phyloP scores from a whole-genome alignment of 2,888 invertebrate species.

The Harpalus rufipes region DNA sequence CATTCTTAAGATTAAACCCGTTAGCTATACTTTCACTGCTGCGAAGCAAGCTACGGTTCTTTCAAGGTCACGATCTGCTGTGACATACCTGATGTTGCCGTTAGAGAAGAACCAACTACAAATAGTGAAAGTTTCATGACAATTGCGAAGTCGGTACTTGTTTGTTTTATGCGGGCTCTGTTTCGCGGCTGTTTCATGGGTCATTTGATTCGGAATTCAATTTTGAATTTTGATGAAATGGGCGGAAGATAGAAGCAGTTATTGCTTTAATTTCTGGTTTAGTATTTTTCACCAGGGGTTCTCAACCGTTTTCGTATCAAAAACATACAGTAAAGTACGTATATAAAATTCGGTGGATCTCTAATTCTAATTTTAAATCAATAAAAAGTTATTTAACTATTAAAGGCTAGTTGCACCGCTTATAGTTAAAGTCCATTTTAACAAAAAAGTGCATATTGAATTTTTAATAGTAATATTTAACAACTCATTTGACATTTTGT shows the following conservation, averaged over 20 bases:
- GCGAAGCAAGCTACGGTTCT: not conserved
- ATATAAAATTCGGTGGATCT: too few relatives aligned
- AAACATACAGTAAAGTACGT: too few relatives aligned
- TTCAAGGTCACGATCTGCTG: conserved; percentile 54
- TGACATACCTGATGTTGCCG: conserved; percentile 18
- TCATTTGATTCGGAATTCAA: conserved; percentile 38
- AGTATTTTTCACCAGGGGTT: conserved; percentile 1
- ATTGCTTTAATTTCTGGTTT: conserved; percentile 29
- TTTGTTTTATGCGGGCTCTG: not conserved
- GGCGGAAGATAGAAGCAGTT: conserved; percentile 3
- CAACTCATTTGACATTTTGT: too few relatives aligned
- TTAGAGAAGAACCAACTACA: conserved; percentile 10
- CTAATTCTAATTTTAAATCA: too few relatives aligned
- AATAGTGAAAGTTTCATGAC: conserved; percentile 38
- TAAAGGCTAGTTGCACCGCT: too few relatives aligned
- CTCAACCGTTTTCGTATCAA: too few relatives aligned
- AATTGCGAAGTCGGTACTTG: not conserved
- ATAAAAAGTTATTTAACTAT: too few relatives aligned
- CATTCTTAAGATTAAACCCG: not conserved
- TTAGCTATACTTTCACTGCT: conserved; percentile 44
- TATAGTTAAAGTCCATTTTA: too few relatives aligned
- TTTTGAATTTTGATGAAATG: conserved; percentile 41
- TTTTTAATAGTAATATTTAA: too few relatives aligned
- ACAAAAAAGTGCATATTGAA: too few relatives aligned
- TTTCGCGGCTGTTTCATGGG: conserved; percentile 31